Percentiles rank a stretch among this genome's conserved stretches.
These are phyloP conservation scores for Periparus ater DNA, from an alignment of 2,797 vertebrate genomes.

Conservation along the genomic window DNA sequence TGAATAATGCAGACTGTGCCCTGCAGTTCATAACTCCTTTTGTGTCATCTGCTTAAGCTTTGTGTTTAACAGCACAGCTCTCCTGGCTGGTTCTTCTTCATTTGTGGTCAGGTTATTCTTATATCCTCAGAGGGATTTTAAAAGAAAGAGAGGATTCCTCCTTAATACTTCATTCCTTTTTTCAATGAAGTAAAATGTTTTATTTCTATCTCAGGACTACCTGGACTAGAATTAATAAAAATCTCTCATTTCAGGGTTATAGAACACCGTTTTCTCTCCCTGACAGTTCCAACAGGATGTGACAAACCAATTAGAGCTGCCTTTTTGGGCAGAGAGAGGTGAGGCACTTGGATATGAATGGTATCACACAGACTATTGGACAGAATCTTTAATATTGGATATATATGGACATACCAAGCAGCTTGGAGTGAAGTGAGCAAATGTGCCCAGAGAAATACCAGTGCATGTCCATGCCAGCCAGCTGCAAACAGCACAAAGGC, in stretches of 20 bases:
- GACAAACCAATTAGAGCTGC: background rate
- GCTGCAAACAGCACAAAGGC: background rate
- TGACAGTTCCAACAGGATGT: background rate
- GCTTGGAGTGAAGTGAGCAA: background rate
- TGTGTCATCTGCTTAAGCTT: background rate
- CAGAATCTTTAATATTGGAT: background rate
- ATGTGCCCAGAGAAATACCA: background rate
- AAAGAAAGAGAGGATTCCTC: background rate
- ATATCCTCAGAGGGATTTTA: background rate
- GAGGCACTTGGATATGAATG: background rate
- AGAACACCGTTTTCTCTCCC: background rate
- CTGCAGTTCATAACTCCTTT: background rate
- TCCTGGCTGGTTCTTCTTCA: background rate
- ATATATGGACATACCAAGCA: background rate
- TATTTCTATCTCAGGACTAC: background rate
- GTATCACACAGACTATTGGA: background rate
- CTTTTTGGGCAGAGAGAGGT: background rate
- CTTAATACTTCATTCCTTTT: background rate
- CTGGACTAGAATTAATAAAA: background rate
- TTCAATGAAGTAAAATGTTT: background rate
- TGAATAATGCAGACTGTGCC: background rate
- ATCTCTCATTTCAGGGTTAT: background rate
- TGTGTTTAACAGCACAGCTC: background rate
- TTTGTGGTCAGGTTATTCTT: background rate
- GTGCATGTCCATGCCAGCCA: background rate